These are phyloP conservation scores for Rhopalosiphum nymphaeae DNA, from an alignment of 2,888 invertebrate species.

Conservation along the genomic window DNA sequence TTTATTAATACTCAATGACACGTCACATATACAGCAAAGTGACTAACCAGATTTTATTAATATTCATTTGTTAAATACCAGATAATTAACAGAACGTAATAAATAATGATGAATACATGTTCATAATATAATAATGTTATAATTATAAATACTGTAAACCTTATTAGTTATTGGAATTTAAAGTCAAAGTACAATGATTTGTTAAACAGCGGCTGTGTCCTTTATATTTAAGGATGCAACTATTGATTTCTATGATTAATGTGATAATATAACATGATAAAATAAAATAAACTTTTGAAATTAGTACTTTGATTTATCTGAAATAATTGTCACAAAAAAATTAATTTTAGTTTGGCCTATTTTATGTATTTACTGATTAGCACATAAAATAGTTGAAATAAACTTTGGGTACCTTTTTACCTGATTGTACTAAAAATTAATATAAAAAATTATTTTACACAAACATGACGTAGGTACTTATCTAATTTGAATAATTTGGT, in stretches of 20 bases:
- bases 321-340: not conserved
- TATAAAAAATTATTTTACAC: not conserved
- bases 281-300: not conserved
- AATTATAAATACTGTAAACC: no score
- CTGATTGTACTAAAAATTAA: not conserved
- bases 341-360: constrained; percentile 9
- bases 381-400: constrained; percentile 48
- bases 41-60: no score
- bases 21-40: no score
- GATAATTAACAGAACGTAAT: no score
- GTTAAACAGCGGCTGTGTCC: not conserved
- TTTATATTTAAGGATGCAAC: not conserved
- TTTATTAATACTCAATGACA: no score
- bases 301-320: not conserved
- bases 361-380: constrained; percentile 57
- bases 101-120: no score
- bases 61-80: no score
- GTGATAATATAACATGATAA: not conserved
- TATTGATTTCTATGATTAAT: not conserved
- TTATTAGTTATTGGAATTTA: no score
- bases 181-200: not conserved
- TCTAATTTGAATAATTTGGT: not conserved
- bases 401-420: not conserved
- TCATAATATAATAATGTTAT: no score
- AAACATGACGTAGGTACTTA: not conserved